phyloP scores from a whole-genome alignment of 2,888 invertebrate species.

The Xiphydria camelus region DNA sequence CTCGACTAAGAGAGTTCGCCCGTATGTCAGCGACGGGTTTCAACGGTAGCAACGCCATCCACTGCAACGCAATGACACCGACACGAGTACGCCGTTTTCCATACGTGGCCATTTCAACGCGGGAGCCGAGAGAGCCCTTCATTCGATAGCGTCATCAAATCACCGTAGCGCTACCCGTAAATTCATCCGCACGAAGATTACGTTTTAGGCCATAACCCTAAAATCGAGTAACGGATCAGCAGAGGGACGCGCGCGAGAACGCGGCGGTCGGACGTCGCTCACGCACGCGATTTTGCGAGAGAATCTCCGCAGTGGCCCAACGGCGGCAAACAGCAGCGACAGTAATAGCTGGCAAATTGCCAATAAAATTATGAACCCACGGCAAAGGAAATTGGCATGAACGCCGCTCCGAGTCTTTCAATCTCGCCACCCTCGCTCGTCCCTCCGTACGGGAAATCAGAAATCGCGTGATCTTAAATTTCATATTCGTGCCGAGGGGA shows the following conservation, averaged over 20 bases:
- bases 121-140: background rate
- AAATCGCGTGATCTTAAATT: no score
- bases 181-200: conserved; percentile 40
- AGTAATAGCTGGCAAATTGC: conserved; percentile 51
- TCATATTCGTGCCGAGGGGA: no score
- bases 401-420: conserved; percentile 50
- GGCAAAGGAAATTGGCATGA: conserved; percentile 53
- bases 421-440: conserved; percentile 39
- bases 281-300: conserved; percentile 1
- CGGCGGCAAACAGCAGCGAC: no score
- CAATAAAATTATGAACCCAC: conserved; percentile 53
- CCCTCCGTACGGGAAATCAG: background rate
- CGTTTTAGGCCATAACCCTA: conserved; percentile 37
- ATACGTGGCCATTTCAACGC: no score
- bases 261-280: background rate
- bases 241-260: background rate
- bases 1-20: no score
- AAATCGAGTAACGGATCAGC: conserved; percentile 27
- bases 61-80: no score
- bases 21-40: no score
- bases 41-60: no score
- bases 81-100: no score
- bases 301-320: background rate
- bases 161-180: conserved; percentile 38
- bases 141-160: conserved; percentile 32